Evolutionary conservation across 2,113 vertebrate species (phyloP), one percentile per base, ranked within the genome.

Genomic region (Halichoeres trimaculatus): DNA sequence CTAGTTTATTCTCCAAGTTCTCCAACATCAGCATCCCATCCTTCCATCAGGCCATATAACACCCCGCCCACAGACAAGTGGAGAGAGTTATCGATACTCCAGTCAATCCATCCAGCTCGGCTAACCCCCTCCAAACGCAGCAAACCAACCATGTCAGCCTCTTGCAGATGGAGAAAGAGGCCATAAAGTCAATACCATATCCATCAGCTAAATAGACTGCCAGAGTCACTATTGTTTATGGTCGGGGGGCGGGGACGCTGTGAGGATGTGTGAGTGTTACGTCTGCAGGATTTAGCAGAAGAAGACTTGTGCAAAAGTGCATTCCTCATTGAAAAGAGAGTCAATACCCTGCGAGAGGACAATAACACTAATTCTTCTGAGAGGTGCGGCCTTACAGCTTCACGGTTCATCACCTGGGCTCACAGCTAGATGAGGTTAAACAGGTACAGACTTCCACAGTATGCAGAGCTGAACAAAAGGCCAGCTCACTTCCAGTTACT

Each of bases 171-270:
- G 85, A 75, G 86, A 66, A 77, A 73, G 75, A 80, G 69, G 74
- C 80, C 80, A 85, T 92, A 83, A 90, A 90, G 85, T 89, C 91
- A 89, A 87, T 88, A 78, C 62, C 78, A 59, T 71, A 89, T 90
- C 88, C 84, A 87, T 90, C 90, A 91, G 86, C 78, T 77, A 84
- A 91, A 90, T 81, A 80, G 85, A 80, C 78, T 84, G 84, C 78
- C 85, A 78, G 52, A 67, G 61, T 76, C 78, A 38, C 57, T 65
- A 55, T 74, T 86, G 89, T 90, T 90, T 89, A 90, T 77, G 70
- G 65, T 20, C 41, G 41, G 20, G 35, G 36, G 79, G 70, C 0
- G 61, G 50, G 52, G 56, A 70, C 10, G 10, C 35, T 34, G 17
- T 35, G 58, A 53, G 53, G 16, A 34, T 61, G 61, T 53, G 56